Evolutionary conservation across 2,113 vertebrate species (phyloP), one percentile per base, ranked within the genome.

Genomic region (Lota lota): DNA sequence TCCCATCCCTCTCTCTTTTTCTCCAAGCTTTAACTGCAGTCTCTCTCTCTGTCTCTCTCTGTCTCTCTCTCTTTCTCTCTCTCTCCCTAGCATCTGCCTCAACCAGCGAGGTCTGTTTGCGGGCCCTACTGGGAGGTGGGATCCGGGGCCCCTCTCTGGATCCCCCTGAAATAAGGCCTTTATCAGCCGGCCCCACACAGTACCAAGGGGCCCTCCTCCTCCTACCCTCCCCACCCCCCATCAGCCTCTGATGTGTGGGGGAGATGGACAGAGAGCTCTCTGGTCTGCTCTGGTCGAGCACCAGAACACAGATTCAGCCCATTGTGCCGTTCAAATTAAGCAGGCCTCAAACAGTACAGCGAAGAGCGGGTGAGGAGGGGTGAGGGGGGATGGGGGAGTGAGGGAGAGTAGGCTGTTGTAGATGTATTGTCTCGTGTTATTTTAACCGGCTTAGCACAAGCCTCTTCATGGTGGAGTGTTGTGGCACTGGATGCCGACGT

Each of bases 261-360:
- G 88, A 91, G 90, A 90, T 90, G 90, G 89, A 89, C 90, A 81
- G 87, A 86, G 88, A 81, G 82, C 87, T 80, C 82, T 79, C 82
- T 84, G 86, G 85, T 86, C 86, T 40, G 8, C 83, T 89, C 84
- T 88, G 88, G 89, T 88, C 87, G 79, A 89, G 84, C 87, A 89
- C 84, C 87, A 91, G 86, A 90, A 89, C 85, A 88, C 57, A 86
- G 88, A 89, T 89, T 89, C 87, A 79, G 81, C 76, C 80, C 77
- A 89, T 90, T 91, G 88, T 91, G 85, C 81, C 85, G 86, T 88
- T 90, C 83, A 89, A 90, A 91, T 91, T 89, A 90, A 89, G 83
- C 84, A 87, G 86, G 89, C 88, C 89, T 90, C 89, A 91, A 90
- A 89, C 53, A n/a, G 36, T 11, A 6, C 15, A 4, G 53, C 12